Base-by-base conservation (phyloP, 2,888 invertebrate genomes). In the Mimas tiliae region DNA sequence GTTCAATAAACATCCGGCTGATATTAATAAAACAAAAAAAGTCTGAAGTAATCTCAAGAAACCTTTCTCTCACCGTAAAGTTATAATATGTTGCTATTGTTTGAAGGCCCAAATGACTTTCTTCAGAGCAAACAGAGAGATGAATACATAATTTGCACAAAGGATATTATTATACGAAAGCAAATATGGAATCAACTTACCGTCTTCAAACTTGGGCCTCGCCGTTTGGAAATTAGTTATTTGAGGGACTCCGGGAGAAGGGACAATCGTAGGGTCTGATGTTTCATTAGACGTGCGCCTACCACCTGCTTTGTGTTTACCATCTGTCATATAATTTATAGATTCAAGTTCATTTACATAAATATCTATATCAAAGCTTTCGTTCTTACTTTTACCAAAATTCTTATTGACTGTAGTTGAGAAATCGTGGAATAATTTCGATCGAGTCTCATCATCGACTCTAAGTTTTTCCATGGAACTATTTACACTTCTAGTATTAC, bases 381-480 rank as follows among this genome's bases (percentile, higher is more conserved):
- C 64, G 68, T 68, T 67, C 45, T 71, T 73, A 19, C 65, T 75
- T 64, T 12, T 42, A 42, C 38, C 58, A 38, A 42, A 42, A 42
- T 76, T 71, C 80, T 87, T 89, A 69, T 88, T 87, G 3, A 91
- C 84, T 1, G 93, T 93, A 66, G 88, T 87, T 14, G 87, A 90
- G 69, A 90, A 93, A 76, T 92, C 92, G 63, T 89, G 81, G 67
- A 87, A 90, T 72, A 93, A 85, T 75, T 89, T 91, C 0, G 80
- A 82, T 74, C 88, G 81, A 1, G 89, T 89, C 0, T 72, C 84
- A 42, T 93, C 91, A 42, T 93, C 91, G 51, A 91, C 80, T 77
- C 84, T 83, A 0, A 91, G 73, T 69, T 90, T 90, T 45, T 86
- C 91, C 85, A 88, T 89, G 1, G 88, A 82, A 69, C 85, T 87